Percentiles rank a stretch among this genome's conserved stretches.
Conservation (phyloP, 2,113 vertebrate species). For the Tapirus terrestris region DNA sequence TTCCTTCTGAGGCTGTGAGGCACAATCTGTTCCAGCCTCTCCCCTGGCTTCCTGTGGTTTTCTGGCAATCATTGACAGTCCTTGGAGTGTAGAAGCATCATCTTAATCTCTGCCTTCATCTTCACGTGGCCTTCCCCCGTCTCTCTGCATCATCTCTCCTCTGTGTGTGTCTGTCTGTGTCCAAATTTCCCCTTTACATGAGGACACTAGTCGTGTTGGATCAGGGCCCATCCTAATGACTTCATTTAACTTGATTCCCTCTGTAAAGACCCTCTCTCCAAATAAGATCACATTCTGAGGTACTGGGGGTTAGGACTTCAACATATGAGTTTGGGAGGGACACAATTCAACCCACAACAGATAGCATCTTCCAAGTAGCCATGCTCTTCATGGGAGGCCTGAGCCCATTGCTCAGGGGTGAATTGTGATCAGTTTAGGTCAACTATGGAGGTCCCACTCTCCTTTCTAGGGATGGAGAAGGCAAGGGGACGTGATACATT, state of each 20-base stretch:
- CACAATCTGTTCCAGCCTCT: accelerated
- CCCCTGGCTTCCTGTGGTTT: background rate
- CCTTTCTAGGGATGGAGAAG: background rate
- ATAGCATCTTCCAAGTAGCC: background rate
- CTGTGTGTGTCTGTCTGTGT: background rate
- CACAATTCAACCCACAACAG: background rate
- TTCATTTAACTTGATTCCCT: background rate
- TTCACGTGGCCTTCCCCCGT: accelerated
- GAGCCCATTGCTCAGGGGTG: too few species aligned
- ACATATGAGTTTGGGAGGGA: too few species aligned
- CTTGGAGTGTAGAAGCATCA: too few species aligned
- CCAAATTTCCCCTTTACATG: background rate
- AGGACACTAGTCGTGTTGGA: background rate
- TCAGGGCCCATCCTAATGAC: background rate
- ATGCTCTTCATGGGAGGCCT: background rate
- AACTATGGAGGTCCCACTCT: background rate
- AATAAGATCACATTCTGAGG: background rate
- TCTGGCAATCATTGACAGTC: background rate
- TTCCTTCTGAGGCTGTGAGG: background rate
- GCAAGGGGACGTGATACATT: accelerated
- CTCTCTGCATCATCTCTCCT: background rate
- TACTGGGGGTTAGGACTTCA: background rate
- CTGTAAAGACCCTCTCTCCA: background rate
- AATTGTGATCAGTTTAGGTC: background rate
- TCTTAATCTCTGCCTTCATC: background rate